Evolutionary conservation across 2,797 vertebrate species (phyloP).

Genomic region (Phalanger gymnotis): DNA sequence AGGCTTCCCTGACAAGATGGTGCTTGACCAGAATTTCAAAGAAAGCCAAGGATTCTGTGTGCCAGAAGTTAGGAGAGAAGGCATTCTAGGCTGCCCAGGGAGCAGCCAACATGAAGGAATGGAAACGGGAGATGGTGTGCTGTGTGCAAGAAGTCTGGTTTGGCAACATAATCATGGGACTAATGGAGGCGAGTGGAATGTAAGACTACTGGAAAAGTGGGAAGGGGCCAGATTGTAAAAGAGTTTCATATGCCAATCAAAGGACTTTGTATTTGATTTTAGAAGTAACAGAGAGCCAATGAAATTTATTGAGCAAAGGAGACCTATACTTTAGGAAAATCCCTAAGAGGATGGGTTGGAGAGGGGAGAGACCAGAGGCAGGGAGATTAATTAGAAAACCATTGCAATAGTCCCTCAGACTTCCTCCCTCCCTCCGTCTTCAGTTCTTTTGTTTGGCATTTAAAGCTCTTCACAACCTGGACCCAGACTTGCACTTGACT

Average conservation of each 20-base stretch:
- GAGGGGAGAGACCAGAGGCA: not conserved
- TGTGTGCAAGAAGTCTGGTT: not conserved
- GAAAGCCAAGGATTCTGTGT: not conserved
- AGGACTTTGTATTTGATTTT: not conserved
- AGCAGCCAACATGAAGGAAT: not conserved
- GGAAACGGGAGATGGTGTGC: not conserved
- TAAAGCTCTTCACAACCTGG: not conserved
- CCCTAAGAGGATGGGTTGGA: not conserved
- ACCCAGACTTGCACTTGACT: not conserved
- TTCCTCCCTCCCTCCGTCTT: not conserved
- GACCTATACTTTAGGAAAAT: not conserved
- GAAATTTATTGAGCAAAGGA: not conserved
- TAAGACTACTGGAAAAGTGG: not conserved
- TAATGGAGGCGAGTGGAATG: not conserved
- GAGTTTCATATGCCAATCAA: not conserved
- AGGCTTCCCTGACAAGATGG: not conserved
- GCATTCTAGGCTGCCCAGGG: not conserved
- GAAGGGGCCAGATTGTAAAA: not conserved
- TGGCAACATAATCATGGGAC: not conserved
- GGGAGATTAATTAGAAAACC: not conserved
- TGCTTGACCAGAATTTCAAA: not conserved
- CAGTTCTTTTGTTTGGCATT: not conserved
- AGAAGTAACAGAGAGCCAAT: not conserved
- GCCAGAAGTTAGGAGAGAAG: not conserved
- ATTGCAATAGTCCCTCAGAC: not conserved